Conservation (phyloP, 2,888 invertebrate species). For the Proisotoma minuta region DNA sequence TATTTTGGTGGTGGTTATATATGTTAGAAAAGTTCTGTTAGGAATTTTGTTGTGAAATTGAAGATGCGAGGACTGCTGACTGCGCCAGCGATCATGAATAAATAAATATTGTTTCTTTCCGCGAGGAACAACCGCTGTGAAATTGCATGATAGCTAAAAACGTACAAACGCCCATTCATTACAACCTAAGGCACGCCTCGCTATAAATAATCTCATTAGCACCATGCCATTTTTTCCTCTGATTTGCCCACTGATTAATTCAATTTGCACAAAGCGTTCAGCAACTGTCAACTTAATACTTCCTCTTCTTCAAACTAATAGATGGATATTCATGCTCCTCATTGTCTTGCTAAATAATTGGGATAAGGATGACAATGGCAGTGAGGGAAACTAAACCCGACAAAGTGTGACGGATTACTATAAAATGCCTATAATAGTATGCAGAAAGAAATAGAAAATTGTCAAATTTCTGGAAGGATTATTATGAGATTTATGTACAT, state of each 20-base stretch:
- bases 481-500: no score
- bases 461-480: no score
- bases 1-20: no score
- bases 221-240: conserved; percentile 25
- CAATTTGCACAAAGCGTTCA: conserved; percentile 21
- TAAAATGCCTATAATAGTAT: no score
- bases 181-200: conserved; percentile 36
- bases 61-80: neutral
- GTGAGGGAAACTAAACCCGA: no score
- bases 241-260: conserved; percentile 16
- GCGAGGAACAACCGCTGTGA: conserved; percentile 16
- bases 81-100: neutral
- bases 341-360: no score
- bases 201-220: conserved; percentile 44
- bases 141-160: conserved; percentile 22
- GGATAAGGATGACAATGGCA: no score
- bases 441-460: no score
- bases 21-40: no score
- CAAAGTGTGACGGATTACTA: no score
- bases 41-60: neutral
- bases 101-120: no score
- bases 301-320: conserved; percentile 6
- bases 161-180: conserved; percentile 37
- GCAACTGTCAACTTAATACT: no score
- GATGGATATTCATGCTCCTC: neutral